Evolutionary conservation across 2,113 vertebrate species (phyloP).

Genomic region (Australoheros scitulus): DNA sequence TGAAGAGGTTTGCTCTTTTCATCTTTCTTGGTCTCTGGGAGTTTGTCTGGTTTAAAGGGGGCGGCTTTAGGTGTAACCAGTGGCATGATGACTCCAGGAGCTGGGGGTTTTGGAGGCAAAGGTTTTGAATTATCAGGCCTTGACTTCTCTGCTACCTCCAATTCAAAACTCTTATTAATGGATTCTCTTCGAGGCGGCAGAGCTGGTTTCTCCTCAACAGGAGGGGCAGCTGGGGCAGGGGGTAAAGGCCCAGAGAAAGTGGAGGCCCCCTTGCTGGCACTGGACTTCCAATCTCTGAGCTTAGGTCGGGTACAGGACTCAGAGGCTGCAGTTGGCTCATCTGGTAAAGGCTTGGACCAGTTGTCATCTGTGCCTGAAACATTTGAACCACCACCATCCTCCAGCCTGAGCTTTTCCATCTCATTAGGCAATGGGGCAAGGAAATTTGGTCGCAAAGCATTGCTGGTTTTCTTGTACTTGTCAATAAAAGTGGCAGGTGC

Average conservation of each 20-base stretch:
- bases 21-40: constrained; percentile 86
- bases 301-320: constrained; percentile 83
- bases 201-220: constrained; percentile 92
- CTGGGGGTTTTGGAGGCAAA: constrained; percentile 87
- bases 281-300: constrained; percentile 89
- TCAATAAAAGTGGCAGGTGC: constrained; percentile 96
- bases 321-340: constrained; percentile 81
- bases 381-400: constrained; percentile 66
- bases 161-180: constrained; percentile 91
- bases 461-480: constrained; percentile 98
- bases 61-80: constrained; percentile 82
- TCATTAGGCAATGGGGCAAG: constrained; percentile 91
- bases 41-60: constrained; percentile 83
- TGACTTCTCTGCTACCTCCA: constrained; percentile 84
- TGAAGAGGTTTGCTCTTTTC: constrained; percentile 91
- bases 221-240: constrained; percentile 77
- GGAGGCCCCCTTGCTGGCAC: constrained; percentile 68
- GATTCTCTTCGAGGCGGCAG: constrained; percentile 93
- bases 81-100: constrained; percentile 85
- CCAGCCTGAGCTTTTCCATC: constrained; percentile 85
- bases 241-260: constrained; percentile 68
- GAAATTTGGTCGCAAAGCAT: constrained; percentile 90
- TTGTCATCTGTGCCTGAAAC: constrained; percentile 72
- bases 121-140: constrained; percentile 80
- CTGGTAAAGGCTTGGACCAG: constrained; percentile 90